phyloP scores from a whole-genome alignment of 2,888 invertebrate species.

The Odiellus spinosus region DNA sequence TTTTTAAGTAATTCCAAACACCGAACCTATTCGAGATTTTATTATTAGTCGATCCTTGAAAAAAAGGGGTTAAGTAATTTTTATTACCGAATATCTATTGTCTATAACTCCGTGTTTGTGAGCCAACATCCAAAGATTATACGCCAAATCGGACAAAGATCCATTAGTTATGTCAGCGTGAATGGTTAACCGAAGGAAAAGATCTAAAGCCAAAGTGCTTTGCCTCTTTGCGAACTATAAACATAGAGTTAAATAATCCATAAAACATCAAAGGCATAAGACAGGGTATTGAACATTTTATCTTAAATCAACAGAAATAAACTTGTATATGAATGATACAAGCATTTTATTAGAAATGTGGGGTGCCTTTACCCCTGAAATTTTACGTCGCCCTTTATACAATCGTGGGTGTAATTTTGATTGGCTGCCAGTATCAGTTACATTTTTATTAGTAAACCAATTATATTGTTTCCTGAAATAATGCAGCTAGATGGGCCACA shows the following conservation, averaged over 20 bases:
- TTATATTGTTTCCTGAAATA: no score
- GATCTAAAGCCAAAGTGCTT: conserved; percentile 52
- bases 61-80: neutral
- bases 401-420: no score
- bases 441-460: no score
- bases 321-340: neutral
- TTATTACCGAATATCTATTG: conserved; percentile 35
- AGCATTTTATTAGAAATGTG: no score
- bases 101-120: conserved; percentile 46
- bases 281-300: neutral
- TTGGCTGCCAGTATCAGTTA: no score
- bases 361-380: no score
- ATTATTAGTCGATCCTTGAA: neutral
- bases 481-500: no score
- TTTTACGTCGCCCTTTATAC: no score
- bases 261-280: no score
- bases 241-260: no score
- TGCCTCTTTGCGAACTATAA: conserved; percentile 28
- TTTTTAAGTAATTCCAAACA: conserved; percentile 2
- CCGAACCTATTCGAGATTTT: neutral
- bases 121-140: conserved; percentile 66
- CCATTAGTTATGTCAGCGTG: conserved; percentile 29
- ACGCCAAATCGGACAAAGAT: conserved; percentile 48
- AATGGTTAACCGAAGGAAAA: conserved; percentile 29
- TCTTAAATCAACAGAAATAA: neutral